Percentiles rank a stretch among this genome's conserved stretches.
phyloP scores from a whole-genome alignment of 1,140 invertebrate genomes.

The Drosophila carrolli region DNA sequence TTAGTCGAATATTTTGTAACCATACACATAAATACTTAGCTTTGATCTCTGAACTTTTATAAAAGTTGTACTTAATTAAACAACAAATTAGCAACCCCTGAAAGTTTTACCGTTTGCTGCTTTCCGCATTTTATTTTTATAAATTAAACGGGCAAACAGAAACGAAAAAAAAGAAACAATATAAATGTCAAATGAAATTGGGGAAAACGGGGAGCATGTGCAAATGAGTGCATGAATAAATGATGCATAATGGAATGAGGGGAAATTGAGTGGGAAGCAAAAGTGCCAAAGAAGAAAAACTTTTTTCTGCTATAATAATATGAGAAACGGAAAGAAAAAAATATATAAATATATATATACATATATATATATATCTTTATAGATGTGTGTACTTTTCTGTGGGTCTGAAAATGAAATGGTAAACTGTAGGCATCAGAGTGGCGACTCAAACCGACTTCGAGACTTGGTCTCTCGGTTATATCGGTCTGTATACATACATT shows the following conservation, averaged over 20 bases:
- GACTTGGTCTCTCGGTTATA: conserved; percentile 33
- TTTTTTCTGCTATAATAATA: conserved; percentile 21
- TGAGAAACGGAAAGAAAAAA: conserved; percentile 10
- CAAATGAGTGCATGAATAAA: conserved; percentile 54
- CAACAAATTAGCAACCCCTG: conserved; percentile 7
- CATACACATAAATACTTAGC: too few relatives aligned
- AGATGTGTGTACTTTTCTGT: conserved; percentile 10
- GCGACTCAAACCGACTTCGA: conserved; percentile 34
- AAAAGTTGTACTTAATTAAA: conserved; percentile 1
- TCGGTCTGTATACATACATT: conserved; percentile 7
- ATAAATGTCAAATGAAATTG: conserved; percentile 45
- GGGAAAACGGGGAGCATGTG: conserved; percentile 35
- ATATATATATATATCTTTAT: neutral
- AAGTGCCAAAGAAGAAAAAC: conserved; percentile 10
- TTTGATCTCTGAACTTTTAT: neutral
- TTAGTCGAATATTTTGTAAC: too few relatives aligned
- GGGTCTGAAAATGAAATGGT: conserved; percentile 35
- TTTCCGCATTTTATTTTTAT: conserved; percentile 20
- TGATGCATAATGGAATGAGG: conserved; percentile 48
- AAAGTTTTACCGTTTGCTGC: conserved; percentile 5
- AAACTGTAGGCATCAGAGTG: conserved; percentile 40
- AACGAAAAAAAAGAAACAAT: conserved; percentile 2
- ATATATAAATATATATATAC: neutral
- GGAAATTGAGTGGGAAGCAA: conserved; percentile 23
- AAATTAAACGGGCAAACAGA: conserved; percentile 31